phyloP scores from a whole-genome alignment of 2,888 invertebrate genomes.

The Dicranocentrus wangi region DNA sequence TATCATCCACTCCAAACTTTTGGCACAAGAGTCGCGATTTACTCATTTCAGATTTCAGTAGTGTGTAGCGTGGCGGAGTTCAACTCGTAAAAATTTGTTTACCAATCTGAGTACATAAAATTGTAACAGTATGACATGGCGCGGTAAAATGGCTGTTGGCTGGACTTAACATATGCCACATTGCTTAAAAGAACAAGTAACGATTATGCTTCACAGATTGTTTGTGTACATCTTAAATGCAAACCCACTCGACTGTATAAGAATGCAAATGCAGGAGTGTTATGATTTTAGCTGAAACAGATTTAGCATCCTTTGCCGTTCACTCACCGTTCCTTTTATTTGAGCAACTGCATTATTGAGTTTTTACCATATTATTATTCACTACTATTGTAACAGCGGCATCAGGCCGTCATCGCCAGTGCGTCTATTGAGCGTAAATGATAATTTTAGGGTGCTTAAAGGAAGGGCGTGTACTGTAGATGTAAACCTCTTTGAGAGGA shows the following conservation, averaged over 20 bases:
- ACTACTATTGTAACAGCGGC: too few relatives aligned
- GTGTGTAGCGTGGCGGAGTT: neutral
- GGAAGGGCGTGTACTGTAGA: constrained; percentile 36
- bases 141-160: neutral
- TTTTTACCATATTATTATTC: too few relatives aligned
- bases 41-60: neutral
- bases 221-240: too few relatives aligned
- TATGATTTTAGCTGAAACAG: constrained; percentile 13
- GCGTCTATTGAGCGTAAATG: neutral
- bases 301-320: constrained; percentile 2
- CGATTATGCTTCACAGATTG: too few relatives aligned
- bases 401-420: neutral
- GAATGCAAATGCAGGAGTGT: neutral
- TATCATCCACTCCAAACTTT: neutral
- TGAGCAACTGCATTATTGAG: too few relatives aligned
- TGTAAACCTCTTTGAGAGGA: neutral
- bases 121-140: neutral
- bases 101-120: neutral
- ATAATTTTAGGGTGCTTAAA: constrained; percentile 29
- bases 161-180: constrained; percentile 7
- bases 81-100: neutral
- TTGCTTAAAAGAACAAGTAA: constrained; percentile 11
- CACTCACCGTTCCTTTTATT: constrained; percentile 24
- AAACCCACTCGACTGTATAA: too few relatives aligned
- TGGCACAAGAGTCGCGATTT: constrained; percentile 4